These are phyloP conservation scores for Bostrychus sinensis DNA, from an alignment of 2,113 vertebrate genomes.

Conservation along the genomic window DNA sequence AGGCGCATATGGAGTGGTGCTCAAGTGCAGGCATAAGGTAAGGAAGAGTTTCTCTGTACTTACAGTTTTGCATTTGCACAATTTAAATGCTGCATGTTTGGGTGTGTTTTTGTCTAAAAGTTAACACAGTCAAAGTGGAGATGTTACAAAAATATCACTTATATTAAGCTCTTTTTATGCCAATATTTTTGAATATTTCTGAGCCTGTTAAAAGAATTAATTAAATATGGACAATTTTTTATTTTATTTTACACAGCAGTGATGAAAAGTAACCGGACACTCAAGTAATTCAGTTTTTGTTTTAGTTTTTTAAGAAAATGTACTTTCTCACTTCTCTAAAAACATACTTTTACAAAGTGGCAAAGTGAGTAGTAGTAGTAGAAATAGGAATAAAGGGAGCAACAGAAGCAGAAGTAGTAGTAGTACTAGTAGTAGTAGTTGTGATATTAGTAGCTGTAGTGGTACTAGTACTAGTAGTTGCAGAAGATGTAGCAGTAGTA, in stretches of 20 bases:
- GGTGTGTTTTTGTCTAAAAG: background rate
- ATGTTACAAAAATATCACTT: background rate
- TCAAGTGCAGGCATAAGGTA: conserved; percentile 99
- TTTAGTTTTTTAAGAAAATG: no score
- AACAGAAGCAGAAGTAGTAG: no score
- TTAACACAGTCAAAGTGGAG: background rate
- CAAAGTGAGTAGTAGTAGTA: background rate
- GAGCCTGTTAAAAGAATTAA: no score
- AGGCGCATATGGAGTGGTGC: conserved; percentile 99
- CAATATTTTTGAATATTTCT: background rate
- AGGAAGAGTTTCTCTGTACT: conserved; percentile 55
- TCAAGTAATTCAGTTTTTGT: no score
- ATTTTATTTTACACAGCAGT: background rate
- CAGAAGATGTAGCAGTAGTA: no score
- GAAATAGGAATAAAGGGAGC: background rate
- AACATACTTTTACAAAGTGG: background rate
- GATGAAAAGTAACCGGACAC: background rate
- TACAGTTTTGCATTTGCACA: background rate
- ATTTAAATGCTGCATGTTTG: background rate
- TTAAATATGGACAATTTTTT: no score
- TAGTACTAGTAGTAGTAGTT: background rate
- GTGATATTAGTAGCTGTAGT: no score
- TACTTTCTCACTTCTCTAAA: background rate
- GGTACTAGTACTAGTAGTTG: background rate
- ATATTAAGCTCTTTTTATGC: background rate